Evolutionary conservation across 2,888 invertebrate genomes (phyloP).

Genomic region (Oasisia sp.): DNA sequence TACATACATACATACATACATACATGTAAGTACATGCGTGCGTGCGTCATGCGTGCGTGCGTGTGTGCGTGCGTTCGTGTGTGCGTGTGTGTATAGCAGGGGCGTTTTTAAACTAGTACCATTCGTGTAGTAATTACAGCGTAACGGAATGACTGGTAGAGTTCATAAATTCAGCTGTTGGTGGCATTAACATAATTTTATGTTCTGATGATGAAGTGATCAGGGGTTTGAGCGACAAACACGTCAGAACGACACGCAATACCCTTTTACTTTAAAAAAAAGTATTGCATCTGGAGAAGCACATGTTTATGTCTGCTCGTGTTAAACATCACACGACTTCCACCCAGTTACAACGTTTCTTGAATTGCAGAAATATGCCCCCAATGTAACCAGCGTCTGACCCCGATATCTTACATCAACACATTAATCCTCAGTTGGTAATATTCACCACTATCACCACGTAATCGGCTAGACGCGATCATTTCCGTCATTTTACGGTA

Average conservation of each 20-base stretch:
- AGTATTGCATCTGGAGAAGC: no score
- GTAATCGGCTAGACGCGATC: no score
- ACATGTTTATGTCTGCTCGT: no score
- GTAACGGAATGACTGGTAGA: neutral
- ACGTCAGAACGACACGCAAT: neutral
- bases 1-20: no score
- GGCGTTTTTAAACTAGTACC: neutral
- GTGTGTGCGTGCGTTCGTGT: no score
- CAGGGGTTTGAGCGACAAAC: neutral
- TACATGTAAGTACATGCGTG: no score
- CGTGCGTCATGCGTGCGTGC: no score
- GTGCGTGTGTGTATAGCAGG: no score
- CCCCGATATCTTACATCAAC: neutral
- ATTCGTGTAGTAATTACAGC: neutral
- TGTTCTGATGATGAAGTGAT: neutral
- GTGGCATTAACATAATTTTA: neutral
- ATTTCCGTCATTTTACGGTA: no score
- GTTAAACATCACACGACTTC: neutral
- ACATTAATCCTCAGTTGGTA: neutral
- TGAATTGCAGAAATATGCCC: neutral
- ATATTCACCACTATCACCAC: neutral
- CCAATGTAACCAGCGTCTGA: neutral
- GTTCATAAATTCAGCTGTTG: neutral
- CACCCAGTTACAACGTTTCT: neutral
- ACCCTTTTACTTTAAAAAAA: neutral